phyloP scores from a whole-genome alignment of 2,113 vertebrate genomes.

The Aptenodytes patagonicus region DNA sequence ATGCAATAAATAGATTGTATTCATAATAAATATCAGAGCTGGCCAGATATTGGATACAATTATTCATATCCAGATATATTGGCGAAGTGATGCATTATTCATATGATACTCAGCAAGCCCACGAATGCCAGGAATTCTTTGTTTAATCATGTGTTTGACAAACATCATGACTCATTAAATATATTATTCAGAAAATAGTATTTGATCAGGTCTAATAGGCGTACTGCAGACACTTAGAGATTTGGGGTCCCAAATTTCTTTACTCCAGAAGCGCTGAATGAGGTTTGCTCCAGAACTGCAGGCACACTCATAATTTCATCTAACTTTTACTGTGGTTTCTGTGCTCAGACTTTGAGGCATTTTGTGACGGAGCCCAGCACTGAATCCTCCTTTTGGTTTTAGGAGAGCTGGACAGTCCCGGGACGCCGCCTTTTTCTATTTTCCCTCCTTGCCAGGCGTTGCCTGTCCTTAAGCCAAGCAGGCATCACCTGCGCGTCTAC shows the following conservation, averaged over 20 bases:
- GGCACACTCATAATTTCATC: not conserved
- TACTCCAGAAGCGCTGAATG: not conserved
- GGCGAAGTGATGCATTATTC: conserved; percentile 49
- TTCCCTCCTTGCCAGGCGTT: not conserved
- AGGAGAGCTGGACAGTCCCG: not conserved
- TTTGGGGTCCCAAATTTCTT: not conserved
- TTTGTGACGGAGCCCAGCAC: not conserved
- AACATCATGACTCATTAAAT: conserved; percentile 54
- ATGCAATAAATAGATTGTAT: conserved; percentile 30
- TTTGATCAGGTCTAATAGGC: conserved; percentile 1
- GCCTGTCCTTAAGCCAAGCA: not conserved
- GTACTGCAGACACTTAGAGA: not conserved
- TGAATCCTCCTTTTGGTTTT: not conserved
- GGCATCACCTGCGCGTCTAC: not conserved
- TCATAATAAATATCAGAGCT: conserved; percentile 9
- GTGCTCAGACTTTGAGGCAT: not conserved
- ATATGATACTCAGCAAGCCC: conserved; percentile 17
- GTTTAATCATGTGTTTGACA: conserved; percentile 67
- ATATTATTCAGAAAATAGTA: conserved; percentile 43
- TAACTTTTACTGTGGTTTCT: not conserved
- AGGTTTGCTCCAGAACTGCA: not conserved
- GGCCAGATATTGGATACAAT: conserved; percentile 14
- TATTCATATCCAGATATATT: conserved; percentile 25
- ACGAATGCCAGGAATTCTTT: conserved; percentile 51
- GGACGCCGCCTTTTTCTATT: accelerated